A percentile compares a stretch with the other conserved stretches of the same genome.
phyloP scores from a whole-genome alignment of 2,797 vertebrate species.

The Acrossocheilus fasciatus region DNA sequence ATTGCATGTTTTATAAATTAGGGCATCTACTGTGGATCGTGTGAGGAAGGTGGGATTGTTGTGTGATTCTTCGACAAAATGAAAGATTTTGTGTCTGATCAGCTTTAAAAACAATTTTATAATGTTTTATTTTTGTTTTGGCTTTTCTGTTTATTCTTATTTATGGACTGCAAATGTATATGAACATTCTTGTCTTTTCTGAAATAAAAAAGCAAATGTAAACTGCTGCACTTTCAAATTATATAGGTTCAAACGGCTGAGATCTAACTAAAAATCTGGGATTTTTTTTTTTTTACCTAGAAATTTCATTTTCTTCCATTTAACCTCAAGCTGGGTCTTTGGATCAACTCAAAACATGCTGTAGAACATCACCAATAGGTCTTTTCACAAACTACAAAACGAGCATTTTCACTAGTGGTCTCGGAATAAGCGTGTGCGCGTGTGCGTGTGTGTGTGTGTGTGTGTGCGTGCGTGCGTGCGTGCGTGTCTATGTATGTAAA shows the following conservation, averaged over 20 bases:
- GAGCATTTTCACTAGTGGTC: no score
- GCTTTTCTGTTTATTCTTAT: constrained; percentile 68
- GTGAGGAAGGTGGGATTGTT: neutral
- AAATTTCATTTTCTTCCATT: neutral
- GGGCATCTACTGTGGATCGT: neutral
- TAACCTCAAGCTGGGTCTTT: neutral
- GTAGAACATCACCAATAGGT: neutral
- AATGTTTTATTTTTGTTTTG: constrained; percentile 58
- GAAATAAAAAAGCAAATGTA: constrained; percentile 73
- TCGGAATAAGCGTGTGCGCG: no score
- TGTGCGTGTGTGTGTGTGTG: no score
- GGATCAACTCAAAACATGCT: neutral
- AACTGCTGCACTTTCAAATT: constrained; percentile 18
- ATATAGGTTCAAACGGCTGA: neutral
- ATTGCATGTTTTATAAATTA: constrained; percentile 34
- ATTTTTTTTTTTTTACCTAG: neutral
- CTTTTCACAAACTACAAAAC: neutral
- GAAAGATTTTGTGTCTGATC: constrained; percentile 12
- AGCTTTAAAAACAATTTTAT: constrained; percentile 26
- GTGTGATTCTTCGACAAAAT: neutral
- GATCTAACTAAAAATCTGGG: neutral
- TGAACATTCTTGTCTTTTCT: constrained; percentile 74
- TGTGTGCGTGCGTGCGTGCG: no score
- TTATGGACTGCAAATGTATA: constrained; percentile 68
- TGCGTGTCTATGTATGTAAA: no score